phyloP scores from a whole-genome alignment of 2,797 vertebrate species.

The Labeo calbasu region DNA sequence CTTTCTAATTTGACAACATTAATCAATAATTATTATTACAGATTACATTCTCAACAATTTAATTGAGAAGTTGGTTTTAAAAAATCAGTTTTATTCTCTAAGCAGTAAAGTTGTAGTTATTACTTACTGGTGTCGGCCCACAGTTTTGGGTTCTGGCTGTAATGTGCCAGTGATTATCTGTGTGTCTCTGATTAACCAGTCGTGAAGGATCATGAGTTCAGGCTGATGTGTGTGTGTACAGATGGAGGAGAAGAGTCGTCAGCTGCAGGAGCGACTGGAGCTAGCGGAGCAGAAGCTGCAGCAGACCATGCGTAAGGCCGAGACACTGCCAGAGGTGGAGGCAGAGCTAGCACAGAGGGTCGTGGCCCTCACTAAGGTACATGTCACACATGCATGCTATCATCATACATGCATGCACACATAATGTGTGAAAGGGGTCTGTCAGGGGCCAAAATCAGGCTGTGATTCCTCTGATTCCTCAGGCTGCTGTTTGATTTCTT shows the following conservation, averaged over 20 bases:
- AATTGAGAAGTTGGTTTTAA: too few relatives aligned
- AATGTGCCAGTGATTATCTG: not conserved
- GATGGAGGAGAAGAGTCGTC: constrained; percentile 93
- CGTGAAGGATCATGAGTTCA: not conserved
- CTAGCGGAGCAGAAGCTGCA: constrained; percentile 96
- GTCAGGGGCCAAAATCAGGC: not conserved
- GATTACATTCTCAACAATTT: too few relatives aligned
- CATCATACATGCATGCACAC: too few relatives aligned
- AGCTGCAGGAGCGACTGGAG: constrained; percentile 93
- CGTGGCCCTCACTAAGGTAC: constrained; percentile 91
- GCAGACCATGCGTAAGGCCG: constrained; percentile 93
- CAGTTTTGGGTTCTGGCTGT: too few relatives aligned
- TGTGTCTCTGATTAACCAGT: not conserved
- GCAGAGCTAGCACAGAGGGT: constrained; percentile 94
- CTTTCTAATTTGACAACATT: too few relatives aligned
- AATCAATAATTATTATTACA: too few relatives aligned
- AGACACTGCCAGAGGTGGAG: constrained; percentile 94
- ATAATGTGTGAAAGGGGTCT: too few relatives aligned
- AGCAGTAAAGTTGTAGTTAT: not conserved
- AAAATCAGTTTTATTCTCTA: too few relatives aligned
- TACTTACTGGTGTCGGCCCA: not conserved
- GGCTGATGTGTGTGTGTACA: constrained; percentile 56
- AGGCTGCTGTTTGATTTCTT: too few relatives aligned
- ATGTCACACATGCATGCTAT: not conserved
- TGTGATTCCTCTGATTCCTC: not conserved